Base-by-base conservation (phyloP, 2,113 vertebrate species). In the Cyprinodon tularosa region DNA sequence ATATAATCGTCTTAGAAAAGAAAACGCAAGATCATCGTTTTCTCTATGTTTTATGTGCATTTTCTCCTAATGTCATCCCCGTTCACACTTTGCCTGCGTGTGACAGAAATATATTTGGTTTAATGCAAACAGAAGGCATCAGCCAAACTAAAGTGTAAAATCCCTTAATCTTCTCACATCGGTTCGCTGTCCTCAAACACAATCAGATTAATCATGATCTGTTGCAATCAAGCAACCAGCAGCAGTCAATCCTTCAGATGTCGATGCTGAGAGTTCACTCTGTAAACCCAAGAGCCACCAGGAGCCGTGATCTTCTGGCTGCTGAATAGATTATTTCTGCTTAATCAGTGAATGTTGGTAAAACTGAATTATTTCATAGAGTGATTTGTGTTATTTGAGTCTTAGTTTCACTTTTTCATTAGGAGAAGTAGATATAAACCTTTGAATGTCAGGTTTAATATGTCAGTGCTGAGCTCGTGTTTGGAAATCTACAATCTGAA, bases 81-180 rank as follows among this genome's bases (percentile, higher is more conserved):
- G 42, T 38, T 29, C 53, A 76, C 60, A 38, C 37, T 60, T 66
- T 36, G 47, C 37, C 66, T 62, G 53, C 62, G 42, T 10, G 53
- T 38, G 59, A 53, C 38, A 45, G 22, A 63, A 48, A 42, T 36
- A 60, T 71, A 4, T 71, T 67, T 8, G 15, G 38, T 36, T 38
- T 64, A 37, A 77, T 67, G 60, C 67, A 71, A 86, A 83, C 77
- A 86, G 80, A 87, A 68, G 76, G 79, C n/a, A 68, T 45, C 71
- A 76, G 76, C 64, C 76, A 57, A 77, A 77, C 71, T 11, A 77
- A 63, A 76, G 86, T 45, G 13, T 74, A 29, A 84, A 85, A 90
- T 84, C 82, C 36, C 75, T 70, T 86, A 74, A 88, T 88, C 75
- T 87, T 85, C 71, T 71, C 72, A 83, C 77, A 75, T 87, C 81